Conservation (phyloP, 2,888 invertebrate species). For the Metellina segmentata region DNA sequence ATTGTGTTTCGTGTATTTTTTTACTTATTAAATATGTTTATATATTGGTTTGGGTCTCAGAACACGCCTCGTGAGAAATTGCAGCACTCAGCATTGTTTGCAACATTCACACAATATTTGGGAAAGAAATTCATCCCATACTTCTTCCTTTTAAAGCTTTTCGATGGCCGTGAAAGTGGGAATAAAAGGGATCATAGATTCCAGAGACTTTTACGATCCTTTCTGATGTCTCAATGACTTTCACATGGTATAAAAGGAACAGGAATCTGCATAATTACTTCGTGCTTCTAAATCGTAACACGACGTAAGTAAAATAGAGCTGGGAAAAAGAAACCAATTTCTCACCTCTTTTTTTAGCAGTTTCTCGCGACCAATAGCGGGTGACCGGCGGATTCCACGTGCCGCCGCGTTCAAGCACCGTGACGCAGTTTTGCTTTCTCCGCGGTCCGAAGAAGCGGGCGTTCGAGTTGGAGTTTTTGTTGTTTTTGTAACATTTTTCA, state of each 20-base stretch:
- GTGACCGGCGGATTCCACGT: neutral
- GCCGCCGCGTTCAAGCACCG: neutral
- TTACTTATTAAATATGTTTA: no score
- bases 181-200: neutral
- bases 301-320: neutral
- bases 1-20: no score
- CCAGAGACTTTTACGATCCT: neutral
- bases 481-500: neutral
- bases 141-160: no score
- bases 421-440: neutral
- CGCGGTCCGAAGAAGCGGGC: neutral
- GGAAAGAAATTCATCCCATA: no score
- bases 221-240: neutral
- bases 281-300: neutral
- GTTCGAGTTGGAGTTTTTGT: neutral
- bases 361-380: neutral
- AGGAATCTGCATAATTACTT: neutral
- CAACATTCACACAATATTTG: no score
- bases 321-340: neutral
- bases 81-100: no score
- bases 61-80: no score
- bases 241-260: neutral
- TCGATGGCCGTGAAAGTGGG: no score
- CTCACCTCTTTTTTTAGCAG: neutral
- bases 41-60: no score